Conservation (phyloP, 1,140 invertebrate genomes). For the Drosophila insularis region DNA sequence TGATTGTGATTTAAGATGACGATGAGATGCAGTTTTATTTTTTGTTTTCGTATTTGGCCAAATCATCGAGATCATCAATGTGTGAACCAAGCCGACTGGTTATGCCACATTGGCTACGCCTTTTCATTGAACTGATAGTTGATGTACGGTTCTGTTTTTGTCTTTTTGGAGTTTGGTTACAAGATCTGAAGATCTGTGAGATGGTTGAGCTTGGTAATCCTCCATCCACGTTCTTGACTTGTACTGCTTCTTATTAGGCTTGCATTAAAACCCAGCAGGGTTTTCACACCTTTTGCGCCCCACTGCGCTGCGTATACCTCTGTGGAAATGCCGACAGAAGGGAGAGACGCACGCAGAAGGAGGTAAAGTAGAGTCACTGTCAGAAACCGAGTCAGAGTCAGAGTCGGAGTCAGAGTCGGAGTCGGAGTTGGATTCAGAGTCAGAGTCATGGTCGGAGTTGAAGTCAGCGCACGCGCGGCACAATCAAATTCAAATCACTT, state of each 20-base stretch:
- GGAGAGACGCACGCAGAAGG: slow-evolving; percentile 20
- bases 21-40: neutral
- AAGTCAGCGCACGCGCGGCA: slow-evolving; percentile 65
- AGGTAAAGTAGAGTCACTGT: slow-evolving; percentile 20
- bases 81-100: slow-evolving; percentile 1
- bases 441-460: neutral
- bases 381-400: neutral
- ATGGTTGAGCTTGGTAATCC: too few relatives aligned
- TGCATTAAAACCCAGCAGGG: slow-evolving; percentile 82
- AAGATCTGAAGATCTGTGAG: too few relatives aligned
- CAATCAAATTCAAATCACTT: slow-evolving; percentile 81
- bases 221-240: neutral
- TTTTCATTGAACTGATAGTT: neutral
- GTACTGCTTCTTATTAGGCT: slow-evolving; percentile 79
- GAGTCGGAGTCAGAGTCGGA: neutral
- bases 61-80: slow-evolving; percentile 1
- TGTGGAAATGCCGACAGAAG: slow-evolving; percentile 33
- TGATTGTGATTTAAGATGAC: neutral
- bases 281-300: slow-evolving; percentile 82
- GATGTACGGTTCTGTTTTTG: neutral
- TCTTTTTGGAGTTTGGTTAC: neutral
- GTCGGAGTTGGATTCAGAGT: neutral
- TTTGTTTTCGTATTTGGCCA: neutral
- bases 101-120: slow-evolving; percentile 3
- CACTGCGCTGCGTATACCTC: slow-evolving; percentile 43